These are phyloP conservation scores for Pandion haliaetus DNA, from an alignment of 2,113 vertebrate species.

Conservation along the genomic window DNA sequence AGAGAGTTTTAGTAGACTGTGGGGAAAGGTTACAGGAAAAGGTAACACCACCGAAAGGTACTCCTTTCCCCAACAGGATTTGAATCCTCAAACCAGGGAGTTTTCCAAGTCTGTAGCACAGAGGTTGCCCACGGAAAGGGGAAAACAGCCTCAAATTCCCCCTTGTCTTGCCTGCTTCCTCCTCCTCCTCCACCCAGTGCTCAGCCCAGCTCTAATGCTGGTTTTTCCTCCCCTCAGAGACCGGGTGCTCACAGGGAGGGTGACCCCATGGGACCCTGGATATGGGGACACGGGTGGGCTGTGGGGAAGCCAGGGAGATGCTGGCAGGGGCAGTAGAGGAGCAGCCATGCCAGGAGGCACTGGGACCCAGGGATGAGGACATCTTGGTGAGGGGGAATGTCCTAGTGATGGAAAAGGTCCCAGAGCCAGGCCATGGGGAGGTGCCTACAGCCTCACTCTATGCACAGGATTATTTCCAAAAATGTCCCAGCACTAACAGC, in stretches of 20 bases:
- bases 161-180: not conserved
- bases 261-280: not conserved
- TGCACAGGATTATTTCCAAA: not conserved
- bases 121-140: not conserved
- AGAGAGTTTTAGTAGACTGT: not conserved
- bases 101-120: not conserved
- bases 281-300: not conserved
- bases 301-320: not conserved
- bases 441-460: accelerated
- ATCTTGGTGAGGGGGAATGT: not conserved
- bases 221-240: not conserved
- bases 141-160: not conserved
- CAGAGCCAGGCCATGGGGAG: not conserved
- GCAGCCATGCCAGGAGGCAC: not conserved
- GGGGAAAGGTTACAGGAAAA: not conserved
- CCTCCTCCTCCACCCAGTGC: not conserved
- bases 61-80: not conserved
- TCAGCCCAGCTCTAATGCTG: not conserved
- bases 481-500: not conserved
- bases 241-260: not conserved
- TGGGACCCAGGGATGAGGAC: not conserved
- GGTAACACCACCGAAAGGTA: not conserved
- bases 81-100: not conserved
- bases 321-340: not conserved
- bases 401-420: not conserved